Percentiles rank a stretch among this genome's conserved stretches.
Conservation (phyloP, 2,797 vertebrate species). For the Oreortyx pictus region DNA sequence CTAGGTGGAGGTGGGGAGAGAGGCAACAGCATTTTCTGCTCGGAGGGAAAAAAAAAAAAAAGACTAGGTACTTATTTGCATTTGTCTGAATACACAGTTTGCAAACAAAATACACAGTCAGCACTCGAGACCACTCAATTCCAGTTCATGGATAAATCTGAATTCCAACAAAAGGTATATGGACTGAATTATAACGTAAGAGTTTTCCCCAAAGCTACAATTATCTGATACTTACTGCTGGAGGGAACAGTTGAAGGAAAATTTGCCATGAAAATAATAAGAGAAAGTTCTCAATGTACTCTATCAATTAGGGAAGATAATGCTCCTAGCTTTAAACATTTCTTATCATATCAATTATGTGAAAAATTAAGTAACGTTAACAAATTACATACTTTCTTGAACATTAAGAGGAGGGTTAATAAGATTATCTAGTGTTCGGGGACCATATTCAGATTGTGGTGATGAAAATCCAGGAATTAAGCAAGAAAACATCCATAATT, state of each 20-base stretch:
- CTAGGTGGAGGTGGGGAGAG: neutral
- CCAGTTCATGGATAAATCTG: neutral
- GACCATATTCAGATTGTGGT: constrained; percentile 90
- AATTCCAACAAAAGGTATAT: neutral
- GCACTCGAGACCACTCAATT: neutral
- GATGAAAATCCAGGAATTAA: constrained; percentile 97
- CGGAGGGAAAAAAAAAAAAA: neutral
- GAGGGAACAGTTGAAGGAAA: neutral
- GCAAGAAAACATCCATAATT: constrained; percentile 97
- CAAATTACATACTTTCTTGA: constrained; percentile 90
- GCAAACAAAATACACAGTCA: neutral
- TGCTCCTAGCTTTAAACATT: neutral
- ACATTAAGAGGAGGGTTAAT: constrained; percentile 93
- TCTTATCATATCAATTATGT: neutral
- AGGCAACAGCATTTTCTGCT: neutral
- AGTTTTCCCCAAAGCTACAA: neutral
- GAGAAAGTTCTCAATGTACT: neutral
- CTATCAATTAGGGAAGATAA: neutral
- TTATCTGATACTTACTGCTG: neutral
- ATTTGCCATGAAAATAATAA: neutral
- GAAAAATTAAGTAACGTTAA: neutral
- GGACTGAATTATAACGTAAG: neutral
- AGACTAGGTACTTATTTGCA: neutral
- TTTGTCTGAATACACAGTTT: neutral
- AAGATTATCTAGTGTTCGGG: constrained; percentile 93